Percentiles rank a stretch among this genome's conserved stretches.
Evolutionary conservation across 1,140 invertebrate genomes (phyloP).

Genomic region (Neelides sp.): DNA sequence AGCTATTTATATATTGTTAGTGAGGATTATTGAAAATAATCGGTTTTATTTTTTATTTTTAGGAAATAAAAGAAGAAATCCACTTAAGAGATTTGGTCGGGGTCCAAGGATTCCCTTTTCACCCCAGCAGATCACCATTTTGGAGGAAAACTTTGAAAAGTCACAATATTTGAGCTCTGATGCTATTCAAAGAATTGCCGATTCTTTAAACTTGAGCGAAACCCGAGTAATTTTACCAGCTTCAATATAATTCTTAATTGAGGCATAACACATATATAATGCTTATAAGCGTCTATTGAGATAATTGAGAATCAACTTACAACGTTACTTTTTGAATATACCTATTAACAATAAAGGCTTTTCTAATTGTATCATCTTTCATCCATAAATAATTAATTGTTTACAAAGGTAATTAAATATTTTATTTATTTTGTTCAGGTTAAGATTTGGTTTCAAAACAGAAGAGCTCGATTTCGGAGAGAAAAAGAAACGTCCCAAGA

Average conservation of each 20-base stretch:
- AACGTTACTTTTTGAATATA: too few relatives aligned
- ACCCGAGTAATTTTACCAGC: constrained; percentile 46
- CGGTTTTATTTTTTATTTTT: background rate
- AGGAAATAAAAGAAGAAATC: constrained; percentile 33
- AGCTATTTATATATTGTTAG: too few relatives aligned
- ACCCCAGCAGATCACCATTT: constrained; percentile 42
- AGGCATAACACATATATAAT: too few relatives aligned
- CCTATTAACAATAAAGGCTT: too few relatives aligned
- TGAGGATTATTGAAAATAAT: background rate
- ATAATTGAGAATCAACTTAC: background rate
- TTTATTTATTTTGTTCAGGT: constrained; percentile 43
- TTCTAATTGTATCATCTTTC: too few relatives aligned
- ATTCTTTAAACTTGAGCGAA: constrained; percentile 45
- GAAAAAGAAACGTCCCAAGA: constrained; percentile 37
- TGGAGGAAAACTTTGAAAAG: constrained; percentile 47
- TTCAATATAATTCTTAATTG: too few relatives aligned
- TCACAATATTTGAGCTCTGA: constrained; percentile 48
- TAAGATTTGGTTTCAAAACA: constrained; percentile 75
- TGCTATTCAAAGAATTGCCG: constrained; percentile 45
- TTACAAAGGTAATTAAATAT: constrained; percentile 5
- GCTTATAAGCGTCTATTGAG: too few relatives aligned
- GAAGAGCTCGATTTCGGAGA: constrained; percentile 54
- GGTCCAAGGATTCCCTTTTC: constrained; percentile 53
- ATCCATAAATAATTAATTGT: too few relatives aligned
- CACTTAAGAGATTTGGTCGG: constrained; percentile 40